Base-by-base conservation (phyloP, 2,797 vertebrate species). In the Dryobates pubescens region DNA sequence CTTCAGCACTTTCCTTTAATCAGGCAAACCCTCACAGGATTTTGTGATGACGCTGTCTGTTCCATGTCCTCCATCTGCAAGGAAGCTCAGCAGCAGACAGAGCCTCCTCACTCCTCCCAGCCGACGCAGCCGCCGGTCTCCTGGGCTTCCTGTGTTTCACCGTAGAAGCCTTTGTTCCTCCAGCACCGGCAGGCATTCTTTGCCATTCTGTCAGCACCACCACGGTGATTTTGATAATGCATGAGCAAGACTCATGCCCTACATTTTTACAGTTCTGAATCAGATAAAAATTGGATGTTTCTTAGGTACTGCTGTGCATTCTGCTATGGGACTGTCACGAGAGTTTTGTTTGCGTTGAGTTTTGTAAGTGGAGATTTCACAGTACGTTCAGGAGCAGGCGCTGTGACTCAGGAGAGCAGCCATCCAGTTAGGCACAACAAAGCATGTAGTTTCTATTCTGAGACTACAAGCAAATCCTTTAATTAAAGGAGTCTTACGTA, bases 401-500 rank as follows among this genome's bases (percentile, higher is more conserved):
- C 83, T 59, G 4, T 51, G 83, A 53, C 90, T 81, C 88, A 41
- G 65, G 69, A 87, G 69, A 89, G 75, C 78, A 82, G 86, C 49
- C 65, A 92, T 82, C 72, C 75, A 80, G 24, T 71, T 74, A 92
- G 84, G 90, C 45, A 85, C 78, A 69, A 56, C 86, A 71, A 87
- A 90, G 72, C 30, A 34, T 43, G 47, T 85, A 57, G 93, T 87
- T 87, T 85, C 84, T 75, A 88, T 64, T 58, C 86, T 18, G 30
- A 92, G 84, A 86, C 70, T 81, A 49, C 67, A 68, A 74, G 88
- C 86, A 93, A 96, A 95, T 86, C 92, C 86, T 94, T 89, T 96
- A 95, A 96, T 93, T 96, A 93, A 94, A 91, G 71, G 26, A 84
- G 61, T 82, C 81, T 86, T 92, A 88, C 32, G 14, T 88, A 96